A percentile compares a stretch with the other conserved stretches of the same genome.
Evolutionary conservation across 2,888 invertebrate genomes (phyloP).

Genomic region (Apoda limacodes): DNA sequence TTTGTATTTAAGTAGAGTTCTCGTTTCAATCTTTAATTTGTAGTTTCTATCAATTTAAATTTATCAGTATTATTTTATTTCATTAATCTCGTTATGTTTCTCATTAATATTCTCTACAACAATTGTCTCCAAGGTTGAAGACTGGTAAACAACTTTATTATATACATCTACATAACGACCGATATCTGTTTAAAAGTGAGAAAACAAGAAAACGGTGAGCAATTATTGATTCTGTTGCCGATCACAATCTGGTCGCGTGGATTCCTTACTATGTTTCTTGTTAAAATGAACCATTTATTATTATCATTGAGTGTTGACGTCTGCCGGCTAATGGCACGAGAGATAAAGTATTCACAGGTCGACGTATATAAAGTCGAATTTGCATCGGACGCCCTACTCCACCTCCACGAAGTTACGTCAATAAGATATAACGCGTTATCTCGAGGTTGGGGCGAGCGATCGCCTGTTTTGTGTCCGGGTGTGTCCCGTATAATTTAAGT

Average conservation of each 20-base stretch:
- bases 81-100: no score
- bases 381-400: slow-evolving; percentile 33
- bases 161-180: no score
- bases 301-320: slow-evolving; percentile 60
- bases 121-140: no score
- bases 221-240: slow-evolving; percentile 54
- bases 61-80: no score
- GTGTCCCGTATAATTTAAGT: no score
- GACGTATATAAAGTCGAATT: slow-evolving; percentile 43
- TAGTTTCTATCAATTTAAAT: no score
- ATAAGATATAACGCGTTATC: slow-evolving; percentile 62
- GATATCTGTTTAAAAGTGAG: no score
- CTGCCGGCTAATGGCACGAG: slow-evolving; percentile 28
- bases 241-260: slow-evolving; percentile 64
- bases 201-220: slow-evolving; percentile 45
- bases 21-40: no score
- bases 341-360: slow-evolving; percentile 32
- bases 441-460: slow-evolving; percentile 52
- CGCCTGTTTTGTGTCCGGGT: slow-evolving; percentile 60
- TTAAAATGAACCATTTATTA: slow-evolving; percentile 59
- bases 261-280: slow-evolving; percentile 64
- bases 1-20: no score
- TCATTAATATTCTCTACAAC: no score
- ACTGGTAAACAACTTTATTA: no score
- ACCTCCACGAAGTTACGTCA: slow-evolving; percentile 63